Conservation (phyloP, 2,113 vertebrate species). For the Centropristis striata region DNA sequence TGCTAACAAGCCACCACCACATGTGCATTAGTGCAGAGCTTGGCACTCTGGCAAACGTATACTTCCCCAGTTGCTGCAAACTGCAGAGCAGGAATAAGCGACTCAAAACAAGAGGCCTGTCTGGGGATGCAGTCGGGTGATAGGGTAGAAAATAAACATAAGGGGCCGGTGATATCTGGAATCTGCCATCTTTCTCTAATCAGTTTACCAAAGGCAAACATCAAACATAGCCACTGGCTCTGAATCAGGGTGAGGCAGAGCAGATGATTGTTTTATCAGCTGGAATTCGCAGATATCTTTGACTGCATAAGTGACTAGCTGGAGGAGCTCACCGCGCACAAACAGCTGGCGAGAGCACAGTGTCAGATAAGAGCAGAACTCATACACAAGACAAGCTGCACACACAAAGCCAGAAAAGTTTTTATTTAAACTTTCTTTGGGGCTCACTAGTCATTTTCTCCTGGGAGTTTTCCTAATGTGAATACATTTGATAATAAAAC, state of each 20-base stretch:
- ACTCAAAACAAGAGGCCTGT: slow-evolving; percentile 37
- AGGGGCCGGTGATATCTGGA: slow-evolving; percentile 57
- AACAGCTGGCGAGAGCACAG: slow-evolving; percentile 41
- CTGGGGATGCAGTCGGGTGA: slow-evolving; percentile 37
- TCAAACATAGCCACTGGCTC: slow-evolving; percentile 73
- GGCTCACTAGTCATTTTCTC: too few species aligned
- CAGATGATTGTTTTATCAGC: slow-evolving; percentile 84
- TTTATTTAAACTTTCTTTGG: background rate
- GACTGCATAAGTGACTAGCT: slow-evolving; percentile 54
- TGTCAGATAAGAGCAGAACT: slow-evolving; percentile 39
- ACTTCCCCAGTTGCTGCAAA: slow-evolving; percentile 30
- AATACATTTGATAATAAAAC: too few species aligned
- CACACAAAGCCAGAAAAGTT: slow-evolving; percentile 3
- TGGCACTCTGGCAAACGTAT: background rate
- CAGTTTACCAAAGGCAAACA: slow-evolving; percentile 77
- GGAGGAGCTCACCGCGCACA: slow-evolving; percentile 54
- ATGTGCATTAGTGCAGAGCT: slow-evolving; percentile 16
- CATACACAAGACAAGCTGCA: slow-evolving; percentile 6
- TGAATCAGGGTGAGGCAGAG: slow-evolving; percentile 71
- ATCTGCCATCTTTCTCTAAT: slow-evolving; percentile 77
- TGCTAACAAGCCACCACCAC: slow-evolving; percentile 34
- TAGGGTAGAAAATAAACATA: slow-evolving; percentile 74
- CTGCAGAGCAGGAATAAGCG: slow-evolving; percentile 41
- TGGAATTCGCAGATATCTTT: slow-evolving; percentile 79
- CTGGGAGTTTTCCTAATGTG: too few species aligned